Base-by-base conservation (phyloP, 2,797 vertebrate genomes). In the Nannoperca obscura region DNA sequence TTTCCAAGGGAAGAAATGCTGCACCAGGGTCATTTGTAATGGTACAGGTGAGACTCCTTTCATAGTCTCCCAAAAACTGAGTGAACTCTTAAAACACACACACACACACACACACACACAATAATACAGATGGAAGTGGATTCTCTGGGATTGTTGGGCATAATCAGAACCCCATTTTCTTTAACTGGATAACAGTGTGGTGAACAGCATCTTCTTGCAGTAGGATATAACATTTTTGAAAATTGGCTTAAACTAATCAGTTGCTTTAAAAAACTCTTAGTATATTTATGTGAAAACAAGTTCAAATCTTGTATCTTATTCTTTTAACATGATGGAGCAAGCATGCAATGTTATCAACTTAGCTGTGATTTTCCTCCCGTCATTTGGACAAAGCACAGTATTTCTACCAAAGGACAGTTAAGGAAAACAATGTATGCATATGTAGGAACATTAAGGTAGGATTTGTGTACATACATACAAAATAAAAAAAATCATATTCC, bases 1-100 rank as follows among this genome's bases (percentile, higher is more conserved):
- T 55, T 74, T 9, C 32, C 15, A 52, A 27, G 36, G n/a, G 44
- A 65, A 53, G 22, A 54, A 42, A 58, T 63, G 38, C 22, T 61
- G 17, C 59, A 72, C 1, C 32, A 24, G 2, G 7, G 14, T 57
- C 13, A 40, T 44, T 61, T 27, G 27, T 38, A 4, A 15, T 9
- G 9, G 1, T 13, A 19, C 15, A 49, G 30, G 9, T 50, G 32
- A 49, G 38, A 62, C 20, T 52, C 22, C 3, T 36, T 71, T 55
- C 1, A 58, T 19, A 32, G 34, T 63, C 17, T 15, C 44, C 55
- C 64, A 47, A 58, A 24, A 42, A 13, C 44, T 14, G 7, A 24
- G 12, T 20, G 12, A 63, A 32, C 34, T 42, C 9, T 60, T 34
- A 34, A 34, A 34, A 34, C 32, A 36, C 36, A 36, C 36, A 10